Evolutionary conservation across 1,140 invertebrate species (phyloP).

Genomic region (Polypedilum pembai): DNA sequence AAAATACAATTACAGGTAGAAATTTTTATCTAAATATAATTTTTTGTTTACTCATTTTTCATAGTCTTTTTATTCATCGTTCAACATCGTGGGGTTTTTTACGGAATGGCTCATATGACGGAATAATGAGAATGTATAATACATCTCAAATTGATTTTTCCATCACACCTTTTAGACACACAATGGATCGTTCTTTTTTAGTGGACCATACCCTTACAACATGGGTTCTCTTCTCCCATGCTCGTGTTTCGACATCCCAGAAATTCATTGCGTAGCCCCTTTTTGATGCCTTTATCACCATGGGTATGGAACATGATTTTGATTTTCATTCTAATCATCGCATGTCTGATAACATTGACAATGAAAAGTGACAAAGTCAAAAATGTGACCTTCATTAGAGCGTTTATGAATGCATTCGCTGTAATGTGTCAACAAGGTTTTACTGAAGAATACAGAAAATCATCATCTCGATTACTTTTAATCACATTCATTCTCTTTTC

Average conservation of each 20-base stretch:
- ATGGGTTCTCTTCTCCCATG: constrained; percentile 34
- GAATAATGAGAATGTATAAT: constrained; percentile 46
- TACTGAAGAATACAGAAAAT: constrained; percentile 33
- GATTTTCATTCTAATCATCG: constrained; percentile 33
- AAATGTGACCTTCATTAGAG: constrained; percentile 31
- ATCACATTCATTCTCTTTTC: constrained; percentile 48
- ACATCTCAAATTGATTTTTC: constrained; percentile 45
- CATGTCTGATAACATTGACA: constrained; percentile 31
- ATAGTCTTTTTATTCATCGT: constrained; percentile 43
- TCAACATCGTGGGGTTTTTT: constrained; percentile 46
- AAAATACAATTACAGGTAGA: constrained; percentile 47
- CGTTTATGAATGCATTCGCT: constrained; percentile 36
- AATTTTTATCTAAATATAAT: neutral
- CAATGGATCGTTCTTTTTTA: constrained; percentile 42
- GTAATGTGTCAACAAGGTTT: constrained; percentile 38
- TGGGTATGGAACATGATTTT: constrained; percentile 43
- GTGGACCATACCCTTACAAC: constrained; percentile 42
- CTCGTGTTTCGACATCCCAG: constrained; percentile 51
- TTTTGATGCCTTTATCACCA: constrained; percentile 44
- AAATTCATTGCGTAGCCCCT: constrained; percentile 44
- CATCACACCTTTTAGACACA: constrained; percentile 44
- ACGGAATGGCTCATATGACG: constrained; percentile 47
- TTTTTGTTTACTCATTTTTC: neutral
- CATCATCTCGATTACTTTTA: constrained; percentile 42
- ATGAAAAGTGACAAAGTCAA: constrained; percentile 30